Conservation (phyloP, 1,140 invertebrate genomes). For the Dendroctonus valens region DNA sequence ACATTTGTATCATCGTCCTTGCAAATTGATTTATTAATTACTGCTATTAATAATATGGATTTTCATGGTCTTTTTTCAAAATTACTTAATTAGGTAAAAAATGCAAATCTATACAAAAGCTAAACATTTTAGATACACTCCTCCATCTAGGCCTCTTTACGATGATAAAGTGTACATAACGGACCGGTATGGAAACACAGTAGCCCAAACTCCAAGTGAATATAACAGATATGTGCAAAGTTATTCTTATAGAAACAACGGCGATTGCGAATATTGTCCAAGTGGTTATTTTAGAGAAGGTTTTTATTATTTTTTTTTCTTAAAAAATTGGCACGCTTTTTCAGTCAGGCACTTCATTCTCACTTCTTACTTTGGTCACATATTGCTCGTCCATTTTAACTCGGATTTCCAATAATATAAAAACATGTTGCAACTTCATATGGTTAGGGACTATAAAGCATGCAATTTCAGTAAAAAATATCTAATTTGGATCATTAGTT, state of each 20-base stretch:
- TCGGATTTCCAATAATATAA: too few relatives aligned
- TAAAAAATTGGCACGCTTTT: too few relatives aligned
- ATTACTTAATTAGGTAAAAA: background rate
- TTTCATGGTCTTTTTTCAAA: too few relatives aligned
- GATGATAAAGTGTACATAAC: constrained; percentile 42
- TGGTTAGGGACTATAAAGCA: too few relatives aligned
- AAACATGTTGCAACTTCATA: too few relatives aligned
- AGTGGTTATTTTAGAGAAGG: constrained; percentile 26
- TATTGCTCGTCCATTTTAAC: too few relatives aligned
- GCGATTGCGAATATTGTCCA: constrained; percentile 15
- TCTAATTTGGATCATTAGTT: too few relatives aligned
- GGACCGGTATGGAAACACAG: constrained; percentile 41
- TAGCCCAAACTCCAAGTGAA: constrained; percentile 28
- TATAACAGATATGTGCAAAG: constrained; percentile 16
- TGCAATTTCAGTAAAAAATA: too few relatives aligned
- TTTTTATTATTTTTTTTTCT: constrained; percentile 9
- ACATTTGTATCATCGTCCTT: too few relatives aligned
- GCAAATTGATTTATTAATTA: too few relatives aligned
- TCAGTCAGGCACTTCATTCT: background rate
- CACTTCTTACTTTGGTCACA: background rate
- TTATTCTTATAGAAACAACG: constrained; percentile 3
- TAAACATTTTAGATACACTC: constrained; percentile 22
- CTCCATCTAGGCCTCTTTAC: constrained; percentile 23
- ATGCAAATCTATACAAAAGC: background rate
- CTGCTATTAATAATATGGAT: too few relatives aligned